A percentile compares a stretch with the other conserved stretches of the same genome.
phyloP scores from a whole-genome alignment of 2,113 vertebrate genomes.

The Callocephalon fimbriatum region DNA sequence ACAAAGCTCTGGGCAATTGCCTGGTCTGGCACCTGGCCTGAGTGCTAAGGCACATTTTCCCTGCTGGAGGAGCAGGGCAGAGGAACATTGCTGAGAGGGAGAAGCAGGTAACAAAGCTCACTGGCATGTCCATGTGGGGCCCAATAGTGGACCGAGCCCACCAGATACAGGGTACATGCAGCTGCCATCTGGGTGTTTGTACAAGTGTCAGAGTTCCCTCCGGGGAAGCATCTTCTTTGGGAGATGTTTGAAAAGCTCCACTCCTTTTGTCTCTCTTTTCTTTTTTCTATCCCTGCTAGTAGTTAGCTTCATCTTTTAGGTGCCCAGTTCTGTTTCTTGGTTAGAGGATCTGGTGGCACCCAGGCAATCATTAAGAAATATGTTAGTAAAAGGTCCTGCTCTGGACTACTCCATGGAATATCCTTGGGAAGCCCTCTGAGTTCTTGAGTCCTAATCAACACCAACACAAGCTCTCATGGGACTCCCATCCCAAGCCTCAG shows the following conservation, averaged over 20 bases:
- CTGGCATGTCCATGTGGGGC: rapidly evolving
- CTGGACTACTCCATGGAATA: background rate
- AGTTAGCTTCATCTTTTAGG: background rate
- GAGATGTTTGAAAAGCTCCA: background rate
- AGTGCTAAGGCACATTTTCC: background rate
- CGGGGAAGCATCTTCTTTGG: background rate
- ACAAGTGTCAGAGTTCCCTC: background rate
- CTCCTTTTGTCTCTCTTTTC: background rate
- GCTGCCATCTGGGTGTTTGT: background rate
- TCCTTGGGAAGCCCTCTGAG: background rate
- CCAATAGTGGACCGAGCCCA: background rate
- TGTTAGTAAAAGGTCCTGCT: background rate
- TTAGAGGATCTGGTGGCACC: background rate
- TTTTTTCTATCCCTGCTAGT: background rate
- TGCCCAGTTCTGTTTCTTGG: background rate
- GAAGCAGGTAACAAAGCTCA: background rate
- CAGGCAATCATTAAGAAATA: background rate
- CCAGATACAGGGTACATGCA: rapidly evolving
- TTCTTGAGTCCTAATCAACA: background rate
- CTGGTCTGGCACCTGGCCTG: background rate
- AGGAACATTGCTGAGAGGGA: background rate
- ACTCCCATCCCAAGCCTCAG: background rate
- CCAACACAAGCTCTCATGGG: background rate
- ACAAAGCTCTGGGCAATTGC: background rate
- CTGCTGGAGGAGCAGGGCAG: background rate